phyloP scores from a whole-genome alignment of 2,797 vertebrate genomes.

The Rhadinocentrus ornatus region DNA sequence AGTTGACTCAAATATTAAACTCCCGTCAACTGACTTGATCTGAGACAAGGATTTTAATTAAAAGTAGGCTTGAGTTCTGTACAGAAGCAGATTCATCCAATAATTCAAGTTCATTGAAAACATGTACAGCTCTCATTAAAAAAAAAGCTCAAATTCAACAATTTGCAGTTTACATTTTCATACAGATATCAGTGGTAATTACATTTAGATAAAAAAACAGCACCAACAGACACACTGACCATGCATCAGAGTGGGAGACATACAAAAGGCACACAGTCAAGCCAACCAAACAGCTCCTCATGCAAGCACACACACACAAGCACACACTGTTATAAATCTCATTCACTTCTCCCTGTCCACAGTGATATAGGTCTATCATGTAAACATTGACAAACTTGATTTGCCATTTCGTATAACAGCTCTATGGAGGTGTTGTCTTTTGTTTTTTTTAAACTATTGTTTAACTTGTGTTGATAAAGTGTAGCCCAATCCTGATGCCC shows the following conservation, averaged over 20 bases:
- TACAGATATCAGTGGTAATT: slow-evolving; percentile 78
- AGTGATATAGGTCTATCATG: slow-evolving; percentile 85
- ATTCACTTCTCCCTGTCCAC: slow-evolving; percentile 75
- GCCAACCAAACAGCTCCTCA: slow-evolving; percentile 9
- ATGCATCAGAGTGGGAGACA: slow-evolving; percentile 78
- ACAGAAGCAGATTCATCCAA: slow-evolving; percentile 72
- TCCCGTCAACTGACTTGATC: background rate
- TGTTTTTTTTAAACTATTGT: slow-evolving; percentile 34
- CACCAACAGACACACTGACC: slow-evolving; percentile 82
- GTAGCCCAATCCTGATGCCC: slow-evolving; percentile 29
- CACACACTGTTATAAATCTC: slow-evolving; percentile 38
- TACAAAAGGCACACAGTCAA: slow-evolving; percentile 62
- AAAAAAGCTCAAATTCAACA: slow-evolving; percentile 65
- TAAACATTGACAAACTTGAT: slow-evolving; percentile 80
- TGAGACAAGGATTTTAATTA: slow-evolving; percentile 73
- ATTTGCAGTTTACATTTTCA: slow-evolving; percentile 77
- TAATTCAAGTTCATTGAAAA: slow-evolving; percentile 81
- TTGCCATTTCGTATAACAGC: slow-evolving; percentile 66
- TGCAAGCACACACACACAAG: slow-evolving; percentile 1
- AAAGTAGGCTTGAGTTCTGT: slow-evolving; percentile 70
- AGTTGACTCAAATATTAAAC: no score
- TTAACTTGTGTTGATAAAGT: slow-evolving; percentile 33
- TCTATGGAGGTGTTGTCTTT: slow-evolving; percentile 63
- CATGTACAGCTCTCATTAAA: slow-evolving; percentile 59
- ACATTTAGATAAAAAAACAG: slow-evolving; percentile 78